These are phyloP conservation scores for Panthera tigris DNA, from an alignment of 2,113 vertebrate species.

Conservation along the genomic window DNA sequence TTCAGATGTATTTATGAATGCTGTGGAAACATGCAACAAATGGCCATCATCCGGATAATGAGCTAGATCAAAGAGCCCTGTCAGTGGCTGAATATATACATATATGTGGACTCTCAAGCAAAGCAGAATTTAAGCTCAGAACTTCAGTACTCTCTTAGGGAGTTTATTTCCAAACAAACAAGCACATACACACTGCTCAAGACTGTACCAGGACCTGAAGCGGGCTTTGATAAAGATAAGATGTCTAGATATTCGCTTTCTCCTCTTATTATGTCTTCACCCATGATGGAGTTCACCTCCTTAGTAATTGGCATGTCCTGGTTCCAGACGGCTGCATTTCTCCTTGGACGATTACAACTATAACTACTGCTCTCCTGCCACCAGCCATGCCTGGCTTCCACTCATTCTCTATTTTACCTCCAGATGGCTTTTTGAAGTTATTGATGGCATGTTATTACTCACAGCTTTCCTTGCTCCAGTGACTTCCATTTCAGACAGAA, in stretches of 20 bases:
- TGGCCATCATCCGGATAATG: neutral
- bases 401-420: neutral
- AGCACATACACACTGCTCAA: neutral
- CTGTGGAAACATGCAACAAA: neutral
- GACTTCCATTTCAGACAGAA: neutral
- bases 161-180: neutral
- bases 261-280: neutral
- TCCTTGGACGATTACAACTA: neutral
- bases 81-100: neutral
- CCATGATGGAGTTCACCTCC: too few species aligned
- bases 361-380: neutral
- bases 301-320: neutral
- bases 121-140: neutral
- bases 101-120: neutral
- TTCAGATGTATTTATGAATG: neutral
- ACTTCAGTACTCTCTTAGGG: neutral
- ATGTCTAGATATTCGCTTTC: neutral
- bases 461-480: neutral
- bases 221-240: neutral
- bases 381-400: neutral
- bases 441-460: neutral
- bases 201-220: neutral
- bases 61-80: neutral
- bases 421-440: neutral
- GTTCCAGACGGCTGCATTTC: neutral